Evolutionary conservation across 2,888 invertebrate species (phyloP), one percentile per base, ranked within the genome.

Genomic region (Chalcis sispes): DNA sequence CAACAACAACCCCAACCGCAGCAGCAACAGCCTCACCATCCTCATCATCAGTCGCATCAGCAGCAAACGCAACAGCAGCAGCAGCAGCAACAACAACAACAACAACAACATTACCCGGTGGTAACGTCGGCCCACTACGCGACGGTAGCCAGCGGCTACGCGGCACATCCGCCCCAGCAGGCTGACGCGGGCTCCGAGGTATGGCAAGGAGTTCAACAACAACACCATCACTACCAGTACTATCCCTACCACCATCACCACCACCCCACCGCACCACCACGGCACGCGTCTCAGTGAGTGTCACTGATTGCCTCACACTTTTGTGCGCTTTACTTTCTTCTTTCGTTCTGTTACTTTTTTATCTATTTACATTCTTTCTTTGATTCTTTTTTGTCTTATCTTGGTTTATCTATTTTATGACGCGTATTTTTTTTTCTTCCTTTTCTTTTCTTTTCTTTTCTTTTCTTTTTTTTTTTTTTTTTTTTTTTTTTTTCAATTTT

Each of bases 161-260:
- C 86, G 76, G 80, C 85, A 48, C 88, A 87, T 81, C 83, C 83
- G 67, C 82, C 81, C 77, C 89, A 89, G 82, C 84, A 62, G 13
- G 70, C 83, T 84, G 79, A 83, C 84, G 79, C 82, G 79, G 90
- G 90, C 89, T 90, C 90, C 90, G 92, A 92, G 92, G 92, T 92
- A 92, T 92, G 92, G 90, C 90, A 88, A 85, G 88, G 88, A 86
- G 88, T 88, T 81, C 88, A 88, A 85, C 88, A 88, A 86, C 90
- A 89, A 29, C 64, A 91, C 89, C 90, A 91, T 89, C 91, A 91
- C 90, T 92, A 92, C 89, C 92, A 92, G 90, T 92, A 92, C 91
- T 92, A 92, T 90, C 90, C 91, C 88, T 91, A 92, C 89, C 91
- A 92, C 90, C 92, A 91, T 89, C 89, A 88, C 88, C 87, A 71